phyloP scores from a whole-genome alignment of 2,888 invertebrate genomes.

The Reticulitermes lucifugus region DNA sequence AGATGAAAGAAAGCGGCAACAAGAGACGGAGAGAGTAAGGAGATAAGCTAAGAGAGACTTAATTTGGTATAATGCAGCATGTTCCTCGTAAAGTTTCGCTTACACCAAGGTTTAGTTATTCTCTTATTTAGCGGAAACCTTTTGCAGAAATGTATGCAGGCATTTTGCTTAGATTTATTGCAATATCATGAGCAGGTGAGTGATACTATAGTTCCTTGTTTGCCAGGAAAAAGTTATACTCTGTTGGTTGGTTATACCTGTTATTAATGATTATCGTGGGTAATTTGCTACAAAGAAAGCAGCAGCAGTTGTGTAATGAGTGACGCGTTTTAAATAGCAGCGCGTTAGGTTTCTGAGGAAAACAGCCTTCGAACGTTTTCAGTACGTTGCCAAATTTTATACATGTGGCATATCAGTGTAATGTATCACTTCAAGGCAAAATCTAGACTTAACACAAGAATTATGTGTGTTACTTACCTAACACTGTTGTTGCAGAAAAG shows the following conservation, averaged over 20 bases:
- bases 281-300: not conserved
- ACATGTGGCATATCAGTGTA: too few relatives aligned
- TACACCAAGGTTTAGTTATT: not conserved
- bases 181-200: not conserved
- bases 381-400: too few relatives aligned
- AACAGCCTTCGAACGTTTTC: too few relatives aligned
- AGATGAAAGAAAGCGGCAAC: not conserved
- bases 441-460: too few relatives aligned
- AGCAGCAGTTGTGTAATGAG: not conserved
- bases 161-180: not conserved
- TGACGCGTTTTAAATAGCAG: too few relatives aligned
- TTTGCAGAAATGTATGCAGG: not conserved
- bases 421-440: too few relatives aligned
- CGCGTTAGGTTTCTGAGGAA: too few relatives aligned
- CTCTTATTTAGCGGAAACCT: not conserved
- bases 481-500: too few relatives aligned
- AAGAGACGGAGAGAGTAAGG: not conserved
- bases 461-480: too few relatives aligned
- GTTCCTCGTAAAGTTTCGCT: not conserved
- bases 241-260: not conserved
- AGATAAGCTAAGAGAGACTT: not conserved
- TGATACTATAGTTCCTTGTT: not conserved
- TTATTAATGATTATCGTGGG: not conserved
- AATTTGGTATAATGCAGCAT: conserved; percentile 2
- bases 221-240: not conserved